Conservation (phyloP, 2,797 vertebrate genomes). For the Molossus alvarezi region DNA sequence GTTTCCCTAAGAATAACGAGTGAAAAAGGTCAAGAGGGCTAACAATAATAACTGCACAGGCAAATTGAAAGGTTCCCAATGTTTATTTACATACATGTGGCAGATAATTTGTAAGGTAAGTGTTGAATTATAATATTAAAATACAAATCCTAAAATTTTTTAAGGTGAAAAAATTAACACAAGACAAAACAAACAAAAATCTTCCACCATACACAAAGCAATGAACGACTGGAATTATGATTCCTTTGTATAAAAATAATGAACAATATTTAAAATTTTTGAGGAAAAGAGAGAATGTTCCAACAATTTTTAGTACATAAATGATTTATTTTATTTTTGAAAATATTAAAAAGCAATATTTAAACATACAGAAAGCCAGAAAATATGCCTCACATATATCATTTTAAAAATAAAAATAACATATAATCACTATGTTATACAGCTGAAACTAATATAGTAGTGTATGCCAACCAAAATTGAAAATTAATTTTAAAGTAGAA, state of each 20-base stretch:
- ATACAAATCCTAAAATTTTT: neutral
- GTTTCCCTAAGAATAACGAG: neutral
- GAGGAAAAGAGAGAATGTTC: neutral
- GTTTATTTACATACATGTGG: neutral
- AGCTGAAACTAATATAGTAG: neutral
- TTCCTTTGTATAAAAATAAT: neutral
- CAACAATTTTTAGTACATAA: neutral
- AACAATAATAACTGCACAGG: neutral
- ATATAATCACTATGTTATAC: neutral
- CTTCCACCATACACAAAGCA: neutral
- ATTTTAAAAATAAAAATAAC: constrained; percentile 12
- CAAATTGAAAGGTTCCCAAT: neutral
- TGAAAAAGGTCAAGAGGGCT: neutral
- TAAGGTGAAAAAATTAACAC: neutral
- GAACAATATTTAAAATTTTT: neutral
- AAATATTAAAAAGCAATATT: neutral
- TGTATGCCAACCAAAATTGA: neutral
- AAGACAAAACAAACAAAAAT: neutral
- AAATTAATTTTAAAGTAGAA: neutral
- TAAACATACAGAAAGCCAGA: neutral
- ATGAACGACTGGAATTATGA: neutral
- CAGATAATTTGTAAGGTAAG: neutral
- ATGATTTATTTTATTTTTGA: neutral
- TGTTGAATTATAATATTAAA: neutral
- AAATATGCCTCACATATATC: neutral